Conservation (phyloP, 2,113 vertebrate species). For the Engystomops pustulosus region DNA sequence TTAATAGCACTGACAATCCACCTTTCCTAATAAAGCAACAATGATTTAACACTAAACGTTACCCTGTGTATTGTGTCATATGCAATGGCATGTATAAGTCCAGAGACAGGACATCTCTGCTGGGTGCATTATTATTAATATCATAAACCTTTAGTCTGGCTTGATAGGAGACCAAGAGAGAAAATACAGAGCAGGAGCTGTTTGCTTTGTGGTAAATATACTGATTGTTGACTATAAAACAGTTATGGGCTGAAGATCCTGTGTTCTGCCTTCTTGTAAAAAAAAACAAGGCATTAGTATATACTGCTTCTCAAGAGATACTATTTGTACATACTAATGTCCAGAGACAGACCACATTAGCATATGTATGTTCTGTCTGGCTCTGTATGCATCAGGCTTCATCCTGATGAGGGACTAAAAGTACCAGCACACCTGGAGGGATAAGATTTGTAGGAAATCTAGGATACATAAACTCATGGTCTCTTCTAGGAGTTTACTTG, state of each 20-base stretch:
- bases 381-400: not conserved
- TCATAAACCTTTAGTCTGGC: not conserved
- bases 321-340: not conserved
- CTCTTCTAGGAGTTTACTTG: not conserved
- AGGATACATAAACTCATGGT: too few species aligned
- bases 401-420: not conserved
- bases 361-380: not conserved
- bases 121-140: not conserved
- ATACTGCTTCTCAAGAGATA: not conserved
- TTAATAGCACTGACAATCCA: not conserved
- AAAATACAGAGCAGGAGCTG: slow-evolving; percentile 7
- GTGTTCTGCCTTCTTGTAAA: slow-evolving; percentile 39
- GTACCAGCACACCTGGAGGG: not conserved
- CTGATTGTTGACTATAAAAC: slow-evolving; percentile 41
- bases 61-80: too few species aligned
- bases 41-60: too few species aligned
- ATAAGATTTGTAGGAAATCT: too few species aligned
- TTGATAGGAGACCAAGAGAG: slow-evolving; percentile 19
- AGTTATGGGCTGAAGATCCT: slow-evolving; percentile 12
- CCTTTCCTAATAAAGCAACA: too few species aligned
- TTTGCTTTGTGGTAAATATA: slow-evolving; percentile 27
- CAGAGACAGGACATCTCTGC: not conserved
- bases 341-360: not conserved
- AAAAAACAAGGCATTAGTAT: not conserved
- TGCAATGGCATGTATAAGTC: not conserved